phyloP scores from a whole-genome alignment of 2,797 vertebrate genomes.

The Phataginus tricuspis region DNA sequence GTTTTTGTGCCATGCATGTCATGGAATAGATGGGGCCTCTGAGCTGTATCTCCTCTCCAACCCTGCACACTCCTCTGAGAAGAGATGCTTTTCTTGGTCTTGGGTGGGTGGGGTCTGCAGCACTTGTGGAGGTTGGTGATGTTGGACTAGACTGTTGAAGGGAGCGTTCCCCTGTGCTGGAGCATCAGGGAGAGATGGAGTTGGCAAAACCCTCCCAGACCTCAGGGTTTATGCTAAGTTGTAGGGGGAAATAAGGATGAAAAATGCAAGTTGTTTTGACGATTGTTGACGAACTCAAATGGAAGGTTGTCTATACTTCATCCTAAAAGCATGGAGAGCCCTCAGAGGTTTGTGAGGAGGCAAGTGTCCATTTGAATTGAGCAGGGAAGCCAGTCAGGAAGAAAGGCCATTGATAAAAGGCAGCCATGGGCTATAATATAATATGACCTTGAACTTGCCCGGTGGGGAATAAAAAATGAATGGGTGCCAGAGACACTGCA shows the following conservation, averaged over 20 bases:
- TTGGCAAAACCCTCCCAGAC: not conserved
- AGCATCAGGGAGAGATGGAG: not conserved
- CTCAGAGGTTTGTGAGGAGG: not conserved
- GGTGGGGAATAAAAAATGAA: slow-evolving; percentile 25
- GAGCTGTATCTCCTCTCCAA: not conserved
- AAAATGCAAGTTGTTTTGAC: not conserved
- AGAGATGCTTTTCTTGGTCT: not conserved
- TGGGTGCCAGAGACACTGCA: slow-evolving; percentile 32
- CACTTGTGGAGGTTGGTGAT: not conserved
- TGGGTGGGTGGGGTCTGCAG: fast-evolving
- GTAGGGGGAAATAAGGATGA: not conserved
- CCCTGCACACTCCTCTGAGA: not conserved
- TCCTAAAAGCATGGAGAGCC: not conserved
- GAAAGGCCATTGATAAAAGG: not conserved
- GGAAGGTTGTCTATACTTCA: not conserved
- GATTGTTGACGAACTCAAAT: not conserved
- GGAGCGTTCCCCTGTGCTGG: not conserved
- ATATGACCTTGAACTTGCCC: not conserved
- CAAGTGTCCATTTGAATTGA: not conserved
- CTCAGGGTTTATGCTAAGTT: not conserved
- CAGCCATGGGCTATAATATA: not conserved
- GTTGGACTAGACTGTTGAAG: not conserved
- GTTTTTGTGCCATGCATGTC: not conserved
- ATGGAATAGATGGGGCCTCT: not conserved
- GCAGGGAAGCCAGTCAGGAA: not conserved